Evolutionary conservation across 2,797 vertebrate genomes (phyloP), one percentile per base, ranked within the genome.

Genomic region (Gymnoscopelus braueri): DNA sequence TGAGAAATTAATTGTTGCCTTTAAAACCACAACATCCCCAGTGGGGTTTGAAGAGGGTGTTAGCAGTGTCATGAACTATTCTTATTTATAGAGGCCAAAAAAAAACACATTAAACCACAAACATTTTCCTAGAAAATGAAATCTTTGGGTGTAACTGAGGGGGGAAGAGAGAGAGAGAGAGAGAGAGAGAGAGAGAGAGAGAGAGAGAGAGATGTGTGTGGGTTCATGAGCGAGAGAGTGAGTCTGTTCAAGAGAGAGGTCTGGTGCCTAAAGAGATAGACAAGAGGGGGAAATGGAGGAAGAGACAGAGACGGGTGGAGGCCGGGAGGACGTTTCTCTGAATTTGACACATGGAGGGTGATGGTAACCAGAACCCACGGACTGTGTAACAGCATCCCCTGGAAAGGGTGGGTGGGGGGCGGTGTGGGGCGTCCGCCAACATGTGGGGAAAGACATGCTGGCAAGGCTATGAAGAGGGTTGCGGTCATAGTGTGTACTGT

Each of bases 331-430:
- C 4, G 50, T 52, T 26, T 53, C 26, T n/a, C 10, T 67, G 54
- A 47, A 48, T 59, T 53, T 71, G 52, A 60, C 49, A 32, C 56
- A 53, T 51, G 57, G 64, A 35, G 51, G 14, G 24, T 74, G 77
- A 86, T 29, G 62, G 61, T 52, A 62, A 75, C 67, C 78, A 80
- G 78, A 83, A 63, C 63, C 26, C 12, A 32, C 32, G 15, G 50
- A 56, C 63, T 39, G 19, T 49, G 64, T 44, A 66, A 60, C 14
- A 23, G 15, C 66, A 61, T 75, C 26, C 56, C 51, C 26, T 29
- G 56, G 54, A 69, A 67, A 66, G n/a, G 61, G 75, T 66, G 68
- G 55, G 59, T 74, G 72, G 68, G 52, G 67, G 72, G 75, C 63
- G 72, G 39, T 3, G 8, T 23, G 24, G 69, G 69, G 14, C 1